Conservation (phyloP, 2,888 invertebrate genomes). For the Troilus luridus region DNA sequence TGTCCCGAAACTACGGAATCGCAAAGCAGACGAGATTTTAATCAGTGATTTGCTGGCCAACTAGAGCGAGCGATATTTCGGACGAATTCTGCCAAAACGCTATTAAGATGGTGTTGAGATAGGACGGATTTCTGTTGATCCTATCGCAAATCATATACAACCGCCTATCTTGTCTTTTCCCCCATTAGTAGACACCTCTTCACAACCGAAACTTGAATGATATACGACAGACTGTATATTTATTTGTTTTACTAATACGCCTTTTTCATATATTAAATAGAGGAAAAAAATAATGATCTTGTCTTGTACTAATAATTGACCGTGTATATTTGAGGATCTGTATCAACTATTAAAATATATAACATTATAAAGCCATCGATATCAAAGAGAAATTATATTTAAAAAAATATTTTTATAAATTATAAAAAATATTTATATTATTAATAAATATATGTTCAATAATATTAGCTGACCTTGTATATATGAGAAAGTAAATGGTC, state of each 20-base stretch:
- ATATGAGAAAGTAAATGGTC: too few species aligned
- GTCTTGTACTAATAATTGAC: too few species aligned
- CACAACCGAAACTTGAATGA: neutral
- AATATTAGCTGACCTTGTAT: too few species aligned
- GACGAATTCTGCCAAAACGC: slow-evolving; percentile 14
- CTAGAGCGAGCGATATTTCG: neutral
- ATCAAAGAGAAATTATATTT: too few species aligned
- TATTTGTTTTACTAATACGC: neutral
- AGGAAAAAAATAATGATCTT: too few species aligned
- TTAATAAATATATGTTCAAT: too few species aligned
- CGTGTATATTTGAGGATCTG: too few species aligned
- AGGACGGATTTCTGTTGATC: neutral
- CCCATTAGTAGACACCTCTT: neutral
- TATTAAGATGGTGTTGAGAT: neutral
- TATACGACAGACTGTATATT: neutral
- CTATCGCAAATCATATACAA: slow-evolving; percentile 4
- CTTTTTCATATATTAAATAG: too few species aligned
- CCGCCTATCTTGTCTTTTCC: neutral
- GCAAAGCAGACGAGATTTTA: neutral
- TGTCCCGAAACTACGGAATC: neutral
- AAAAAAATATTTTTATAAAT: too few species aligned
- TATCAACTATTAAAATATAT: too few species aligned
- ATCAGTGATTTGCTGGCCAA: slow-evolving; percentile 19
- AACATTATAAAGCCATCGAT: too few species aligned
- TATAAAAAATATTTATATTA: too few species aligned